Evolutionary conservation across 1,140 invertebrate genomes (phyloP).

Genomic region (Heliconius hermathena): DNA sequence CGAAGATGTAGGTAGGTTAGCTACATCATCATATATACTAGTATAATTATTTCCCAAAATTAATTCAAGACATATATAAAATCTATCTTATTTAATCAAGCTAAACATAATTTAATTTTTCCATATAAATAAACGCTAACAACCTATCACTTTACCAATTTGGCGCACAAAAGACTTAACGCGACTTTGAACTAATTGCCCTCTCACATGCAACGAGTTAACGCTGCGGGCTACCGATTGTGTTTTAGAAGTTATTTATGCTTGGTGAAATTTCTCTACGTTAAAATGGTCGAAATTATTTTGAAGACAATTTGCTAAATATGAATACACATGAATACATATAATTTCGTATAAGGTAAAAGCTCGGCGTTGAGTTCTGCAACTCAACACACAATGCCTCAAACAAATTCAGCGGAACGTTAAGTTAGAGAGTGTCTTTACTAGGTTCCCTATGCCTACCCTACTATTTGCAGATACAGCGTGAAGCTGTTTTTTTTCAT

Average conservation of each 20-base stretch:
- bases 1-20: too few species aligned
- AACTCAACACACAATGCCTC: too few species aligned
- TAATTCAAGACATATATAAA: too few species aligned
- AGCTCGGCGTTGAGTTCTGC: background rate
- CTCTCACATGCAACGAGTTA: conserved; percentile 8
- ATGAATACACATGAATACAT: too few species aligned
- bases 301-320: background rate
- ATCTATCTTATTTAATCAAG: too few species aligned
- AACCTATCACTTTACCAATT: conserved; percentile 2
- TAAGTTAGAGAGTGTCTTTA: too few species aligned
- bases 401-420: too few species aligned
- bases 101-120: background rate
- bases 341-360: too few species aligned
- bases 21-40: too few species aligned
- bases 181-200: conserved; percentile 13
- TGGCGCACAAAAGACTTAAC: conserved; percentile 7
- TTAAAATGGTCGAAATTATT: background rate
- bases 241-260: conserved; percentile 3
- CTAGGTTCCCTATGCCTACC: background rate
- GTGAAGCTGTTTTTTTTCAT: too few species aligned
- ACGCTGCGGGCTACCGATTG: background rate
- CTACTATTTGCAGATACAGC: too few species aligned
- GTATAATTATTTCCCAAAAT: too few species aligned
- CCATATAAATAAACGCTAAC: background rate
- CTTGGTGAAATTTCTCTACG: background rate